Conservation (phyloP, 1,140 invertebrate species). For the Apocrypta bakeri region DNA sequence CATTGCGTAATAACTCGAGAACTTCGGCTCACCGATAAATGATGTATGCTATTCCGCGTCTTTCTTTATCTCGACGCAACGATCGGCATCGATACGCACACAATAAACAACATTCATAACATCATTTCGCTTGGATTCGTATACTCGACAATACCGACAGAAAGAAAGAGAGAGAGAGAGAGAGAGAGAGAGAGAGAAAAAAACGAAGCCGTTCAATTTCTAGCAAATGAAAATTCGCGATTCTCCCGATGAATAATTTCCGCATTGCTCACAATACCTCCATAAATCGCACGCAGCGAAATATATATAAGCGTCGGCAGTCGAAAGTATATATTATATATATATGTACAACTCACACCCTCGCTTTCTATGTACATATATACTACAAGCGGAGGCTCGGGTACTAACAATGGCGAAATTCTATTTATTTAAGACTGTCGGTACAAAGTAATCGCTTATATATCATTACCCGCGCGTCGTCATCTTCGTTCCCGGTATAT, state of each 20-base stretch:
- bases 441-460: constrained; percentile 43
- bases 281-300: constrained; percentile 33
- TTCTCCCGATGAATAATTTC: constrained; percentile 44
- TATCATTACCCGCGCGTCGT: constrained; percentile 23
- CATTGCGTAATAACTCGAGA: not conserved
- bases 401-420: constrained; percentile 1
- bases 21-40: constrained; percentile 1
- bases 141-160: too few relatives aligned
- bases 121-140: constrained; percentile 10
- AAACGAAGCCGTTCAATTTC: not conserved
- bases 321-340: not conserved
- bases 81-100: not conserved
- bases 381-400: too few relatives aligned
- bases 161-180: too few relatives aligned
- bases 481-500: too few relatives aligned
- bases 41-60: constrained; percentile 13
- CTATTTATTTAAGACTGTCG: constrained; percentile 24
- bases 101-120: constrained; percentile 18
- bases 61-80: constrained; percentile 10
- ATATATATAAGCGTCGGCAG: not conserved
- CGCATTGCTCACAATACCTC: constrained; percentile 42
- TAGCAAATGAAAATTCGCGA: not conserved
- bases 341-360: not conserved
- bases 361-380: too few relatives aligned
- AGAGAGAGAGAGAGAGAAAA: too few relatives aligned